These are phyloP conservation scores for Zaprionus ornatus DNA, from an alignment of 1,140 invertebrate genomes.

Conservation along the genomic window DNA sequence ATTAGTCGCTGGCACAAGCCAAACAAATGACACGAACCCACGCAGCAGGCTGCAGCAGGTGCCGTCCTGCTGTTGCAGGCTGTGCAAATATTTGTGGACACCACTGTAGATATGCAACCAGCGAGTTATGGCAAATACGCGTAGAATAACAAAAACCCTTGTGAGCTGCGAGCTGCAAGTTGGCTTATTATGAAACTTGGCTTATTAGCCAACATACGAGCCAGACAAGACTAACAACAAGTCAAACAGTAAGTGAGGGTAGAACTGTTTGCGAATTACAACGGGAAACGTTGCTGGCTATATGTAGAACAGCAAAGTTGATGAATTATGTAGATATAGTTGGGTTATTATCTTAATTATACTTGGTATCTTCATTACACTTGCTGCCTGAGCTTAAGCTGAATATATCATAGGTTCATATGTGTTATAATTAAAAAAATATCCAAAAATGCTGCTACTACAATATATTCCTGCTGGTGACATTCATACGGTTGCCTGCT, in stretches of 20 bases:
- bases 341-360: no score
- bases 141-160: constrained; percentile 4
- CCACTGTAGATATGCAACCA: constrained; percentile 9
- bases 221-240: neutral
- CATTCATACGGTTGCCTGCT: no score
- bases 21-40: constrained; percentile 15
- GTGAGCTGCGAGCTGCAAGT: neutral
- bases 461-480: no score
- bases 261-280: neutral
- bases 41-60: neutral
- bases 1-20: constrained; percentile 29
- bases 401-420: no score
- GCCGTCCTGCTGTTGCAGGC: no score
- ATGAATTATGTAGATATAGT: neutral
- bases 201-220: constrained; percentile 15
- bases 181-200: constrained; percentile 33
- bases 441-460: no score
- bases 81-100: constrained; percentile 31
- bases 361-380: neutral
- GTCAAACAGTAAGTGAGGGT: constrained; percentile 2
- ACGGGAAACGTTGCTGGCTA: neutral
- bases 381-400: no score
- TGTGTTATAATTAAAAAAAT: no score
- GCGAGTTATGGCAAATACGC: constrained; percentile 11
- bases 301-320: neutral